Conservation (phyloP, 2,113 vertebrate species). For the Panthera leo region DNA sequence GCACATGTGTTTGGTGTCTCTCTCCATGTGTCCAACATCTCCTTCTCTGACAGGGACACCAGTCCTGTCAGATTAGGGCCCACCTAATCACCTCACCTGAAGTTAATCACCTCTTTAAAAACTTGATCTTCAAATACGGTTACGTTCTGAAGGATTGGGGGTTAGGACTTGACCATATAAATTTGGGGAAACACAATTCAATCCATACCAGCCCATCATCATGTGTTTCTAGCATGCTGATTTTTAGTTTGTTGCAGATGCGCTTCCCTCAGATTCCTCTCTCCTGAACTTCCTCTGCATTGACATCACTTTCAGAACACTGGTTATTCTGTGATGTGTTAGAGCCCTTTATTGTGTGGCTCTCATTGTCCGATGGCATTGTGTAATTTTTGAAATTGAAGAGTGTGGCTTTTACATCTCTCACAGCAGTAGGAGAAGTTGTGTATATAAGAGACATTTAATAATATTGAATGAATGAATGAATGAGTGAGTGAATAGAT, state of each 20-base stretch:
- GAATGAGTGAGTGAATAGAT: background rate
- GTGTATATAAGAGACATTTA: background rate
- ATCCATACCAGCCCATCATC: too few relatives aligned
- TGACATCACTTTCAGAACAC: background rate
- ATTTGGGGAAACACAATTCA: background rate
- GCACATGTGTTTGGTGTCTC: background rate
- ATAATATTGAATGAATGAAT: background rate
- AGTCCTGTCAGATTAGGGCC: background rate
- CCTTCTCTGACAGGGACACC: background rate
- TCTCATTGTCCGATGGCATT: background rate
- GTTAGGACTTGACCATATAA: background rate
- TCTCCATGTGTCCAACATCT: background rate
- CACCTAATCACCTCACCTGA: background rate
- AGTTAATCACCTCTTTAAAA: background rate
- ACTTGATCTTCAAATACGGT: background rate
- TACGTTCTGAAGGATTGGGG: background rate
- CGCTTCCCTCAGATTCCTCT: background rate
- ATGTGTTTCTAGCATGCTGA: background rate
- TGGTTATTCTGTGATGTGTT: background rate
- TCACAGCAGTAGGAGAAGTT: background rate
- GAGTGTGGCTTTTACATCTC: background rate
- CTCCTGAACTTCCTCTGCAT: background rate
- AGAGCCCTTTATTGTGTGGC: background rate
- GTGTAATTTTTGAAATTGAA: background rate
- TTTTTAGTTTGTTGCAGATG: background rate